phyloP scores from a whole-genome alignment of 1,140 invertebrate genomes.

The Acromyrmex echinatior region DNA sequence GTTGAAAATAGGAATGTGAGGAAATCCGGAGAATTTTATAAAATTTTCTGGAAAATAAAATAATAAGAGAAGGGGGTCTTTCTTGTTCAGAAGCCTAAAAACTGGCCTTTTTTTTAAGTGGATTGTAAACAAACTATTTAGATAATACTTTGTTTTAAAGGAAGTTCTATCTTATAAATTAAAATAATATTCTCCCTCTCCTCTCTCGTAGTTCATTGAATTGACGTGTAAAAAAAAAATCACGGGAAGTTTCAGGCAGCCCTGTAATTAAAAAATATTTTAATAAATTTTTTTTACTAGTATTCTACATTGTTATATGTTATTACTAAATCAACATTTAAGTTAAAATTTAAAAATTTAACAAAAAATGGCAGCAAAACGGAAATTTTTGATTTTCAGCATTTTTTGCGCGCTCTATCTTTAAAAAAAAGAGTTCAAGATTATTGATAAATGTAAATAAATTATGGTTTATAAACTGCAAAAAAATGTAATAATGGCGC shows the following conservation, averaged over 20 bases:
- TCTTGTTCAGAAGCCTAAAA: background rate
- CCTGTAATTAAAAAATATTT: background rate
- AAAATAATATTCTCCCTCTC: too few relatives aligned
- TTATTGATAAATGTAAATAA: background rate
- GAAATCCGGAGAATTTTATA: too few relatives aligned
- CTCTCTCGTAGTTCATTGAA: background rate
- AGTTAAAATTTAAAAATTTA: background rate
- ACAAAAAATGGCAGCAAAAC: background rate
- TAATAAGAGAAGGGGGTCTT: background rate
- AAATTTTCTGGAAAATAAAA: too few relatives aligned
- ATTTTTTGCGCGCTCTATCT: background rate
- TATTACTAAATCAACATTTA: background rate
- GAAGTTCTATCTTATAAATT: background rate
- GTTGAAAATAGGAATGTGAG: too few relatives aligned
- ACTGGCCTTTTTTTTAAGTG: background rate
- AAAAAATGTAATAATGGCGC: background rate
- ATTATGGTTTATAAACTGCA: background rate
- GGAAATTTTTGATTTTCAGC: background rate
- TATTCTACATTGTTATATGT: background rate
- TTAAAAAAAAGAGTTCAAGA: background rate
- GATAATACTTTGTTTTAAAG: background rate
- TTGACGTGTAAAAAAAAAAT: background rate
- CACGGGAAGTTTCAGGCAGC: background rate
- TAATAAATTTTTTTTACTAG: background rate
- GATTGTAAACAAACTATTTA: background rate